Base-by-base conservation (phyloP, 2,113 vertebrate genomes). In the Clarias gariepinus region DNA sequence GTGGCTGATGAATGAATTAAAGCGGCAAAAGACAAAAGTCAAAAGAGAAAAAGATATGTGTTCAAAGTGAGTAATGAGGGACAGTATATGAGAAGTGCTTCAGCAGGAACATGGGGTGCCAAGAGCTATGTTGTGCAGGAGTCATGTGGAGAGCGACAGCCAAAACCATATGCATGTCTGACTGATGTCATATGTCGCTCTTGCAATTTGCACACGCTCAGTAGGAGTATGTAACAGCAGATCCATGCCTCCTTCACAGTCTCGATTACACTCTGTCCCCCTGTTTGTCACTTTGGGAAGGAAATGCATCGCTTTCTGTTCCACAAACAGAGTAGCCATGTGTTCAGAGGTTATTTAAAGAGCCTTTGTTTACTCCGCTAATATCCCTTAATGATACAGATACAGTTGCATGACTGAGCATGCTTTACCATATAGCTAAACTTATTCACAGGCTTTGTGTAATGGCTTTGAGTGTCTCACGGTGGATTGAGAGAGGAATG, bases 21-120 rank as follows among this genome's bases (percentile, higher is more conserved):
- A 88, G 25, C 88, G 90, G 88, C 89, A 85, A 87, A 92, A 90
- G 88, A 91, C 13, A 41, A 53, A 55, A 25, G 21, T 28, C 23
- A 86, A 71, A n/a, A 25, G 33, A 86, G 25, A 81, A 53, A 10
- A 55, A 81, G 66, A 41, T 41, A 47, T 21, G 61, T 28, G 33
- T n/a, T 60, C 19, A 74, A 25, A 36, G 19, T 57, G 61, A 81
- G 10, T 81, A 71, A 63, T 41, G 90, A 92, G 92, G 92, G 0
- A 89, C 90, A 91, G 91, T 92, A 93, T 91, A 93, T 86, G 76
- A 69, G 84, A 85, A 87, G 87, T 87, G 85, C 87, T 83, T 76
- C 68, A 69, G 57, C n/a, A 60, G 78, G 85, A 68, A 36, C 19
- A 36, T 88, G 91, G 87, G 93, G 91, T 91, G 89, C 89, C 88